Base-by-base conservation (phyloP, 2,888 invertebrate species). In the Ophraella communa region DNA sequence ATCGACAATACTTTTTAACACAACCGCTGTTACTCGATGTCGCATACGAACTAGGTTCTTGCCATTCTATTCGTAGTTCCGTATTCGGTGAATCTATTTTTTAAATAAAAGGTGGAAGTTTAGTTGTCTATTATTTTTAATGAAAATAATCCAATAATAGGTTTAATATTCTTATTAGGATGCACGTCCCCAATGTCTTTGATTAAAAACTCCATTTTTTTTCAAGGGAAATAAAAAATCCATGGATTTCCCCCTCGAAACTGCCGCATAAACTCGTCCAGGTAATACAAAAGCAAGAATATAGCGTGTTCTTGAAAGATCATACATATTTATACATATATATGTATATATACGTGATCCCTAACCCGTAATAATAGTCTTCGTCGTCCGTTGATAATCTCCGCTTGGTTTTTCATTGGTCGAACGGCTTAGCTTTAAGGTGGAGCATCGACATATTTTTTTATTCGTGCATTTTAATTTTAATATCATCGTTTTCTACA, bases 291-390 rank as follows among this genome's bases (percentile, higher is more conserved):
- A 69, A 63, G 64, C 58, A 57, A 61, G 65, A 60, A 71, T 77
- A 77, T 80, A 79, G 81, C 80, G 80, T 81, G 81, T 79, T 79
- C 79, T 77, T 77, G 75, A 73, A 73, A 73, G 78, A 81, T 81
- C 82, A 82, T 82, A 82, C 82, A 82, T 82, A 82, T 82, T 82
- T 81, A 82, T n/a, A n/a, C n/a, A n/a, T n/a, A n/a, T n/a, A n/a
- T n/a, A n/a, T n/a, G n/a, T n/a, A n/a, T n/a, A n/a, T n/a, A n/a
- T 82, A 81, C 77, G 79, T 77, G 77, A 79, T 78, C 77, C n/a
- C 80, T 78, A 81, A 81, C 81, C 81, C 81, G 80, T 82, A 82
- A 82, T 82, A 81, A 82, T 74, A 76, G 78, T 77, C 77, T 79
- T 79, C 81, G 79, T 78, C 77, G 76, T 74, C 77, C 77, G 76